phyloP scores from a whole-genome alignment of 2,113 vertebrate genomes.

The Isichthys henryi region DNA sequence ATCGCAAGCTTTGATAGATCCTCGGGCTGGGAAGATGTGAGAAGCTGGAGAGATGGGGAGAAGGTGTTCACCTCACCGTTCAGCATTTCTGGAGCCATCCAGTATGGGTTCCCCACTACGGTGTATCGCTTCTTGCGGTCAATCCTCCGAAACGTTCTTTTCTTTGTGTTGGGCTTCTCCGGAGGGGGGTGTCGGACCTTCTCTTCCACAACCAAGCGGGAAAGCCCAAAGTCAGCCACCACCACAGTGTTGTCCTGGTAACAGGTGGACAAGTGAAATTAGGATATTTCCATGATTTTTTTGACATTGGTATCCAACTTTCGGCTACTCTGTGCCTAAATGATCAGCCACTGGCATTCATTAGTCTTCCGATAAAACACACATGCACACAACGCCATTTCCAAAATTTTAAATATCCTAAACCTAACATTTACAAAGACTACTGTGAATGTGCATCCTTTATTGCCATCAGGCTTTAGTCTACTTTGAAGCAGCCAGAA shows the following conservation, averaged over 20 bases:
- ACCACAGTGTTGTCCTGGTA: slow-evolving; percentile 88
- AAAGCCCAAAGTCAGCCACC: slow-evolving; percentile 90
- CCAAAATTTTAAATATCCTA: neutral
- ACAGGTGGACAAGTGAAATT: slow-evolving; percentile 8
- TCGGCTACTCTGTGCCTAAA: neutral
- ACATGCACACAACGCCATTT: neutral
- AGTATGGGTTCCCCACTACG: slow-evolving; percentile 92
- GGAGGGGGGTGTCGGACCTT: slow-evolving; percentile 68
- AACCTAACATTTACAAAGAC: neutral
- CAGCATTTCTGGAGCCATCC: slow-evolving; percentile 98
- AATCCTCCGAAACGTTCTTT: slow-evolving; percentile 72
- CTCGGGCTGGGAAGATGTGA: neutral
- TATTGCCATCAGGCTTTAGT: neutral
- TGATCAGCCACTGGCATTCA: neutral
- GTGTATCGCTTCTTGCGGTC: slow-evolving; percentile 94
- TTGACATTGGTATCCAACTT: neutral
- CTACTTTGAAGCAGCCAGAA: neutral
- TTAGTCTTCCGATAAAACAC: neutral
- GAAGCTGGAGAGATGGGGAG: neutral
- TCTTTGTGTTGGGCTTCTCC: slow-evolving; percentile 78
- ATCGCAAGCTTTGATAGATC: neutral
- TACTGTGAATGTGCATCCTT: neutral
- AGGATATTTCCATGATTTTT: neutral
- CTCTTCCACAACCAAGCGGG: slow-evolving; percentile 83
- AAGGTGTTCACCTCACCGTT: slow-evolving; percentile 67